Base-by-base conservation (phyloP, 2,888 invertebrate species). In the Stenotaenia linearis region DNA sequence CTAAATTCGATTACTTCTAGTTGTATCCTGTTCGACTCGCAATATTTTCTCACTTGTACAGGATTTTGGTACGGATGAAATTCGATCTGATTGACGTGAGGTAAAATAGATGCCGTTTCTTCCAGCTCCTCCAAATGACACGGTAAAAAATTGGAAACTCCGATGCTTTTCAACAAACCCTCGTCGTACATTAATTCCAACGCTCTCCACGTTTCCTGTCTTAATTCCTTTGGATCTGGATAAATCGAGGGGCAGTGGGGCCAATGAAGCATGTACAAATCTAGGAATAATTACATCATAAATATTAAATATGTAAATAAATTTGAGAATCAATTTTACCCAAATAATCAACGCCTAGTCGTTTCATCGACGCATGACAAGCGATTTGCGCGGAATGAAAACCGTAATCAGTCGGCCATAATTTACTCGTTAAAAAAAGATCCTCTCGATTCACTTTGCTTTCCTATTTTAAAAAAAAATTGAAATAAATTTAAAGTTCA, bases 401-500 rank as follows among this genome's bases (percentile, higher is more conserved):
- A 18, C 86, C 86, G 82, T 85, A 86, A 82, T 86, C 86, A 2
- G 84, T 83, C 12, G 86, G 85, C 86, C 86, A 86, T 50, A 86
- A 83, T 81, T 86, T 86, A 0, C 85, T 84, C 50, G 84, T 84
- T 18, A 86, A 76, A 80, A 86, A 86, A 7, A 86, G 76, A 0
- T 85, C 83, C 61, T 84, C 83, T 69, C 86, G 82, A 4, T 83
- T 82, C 9, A 86, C 82, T 5, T 83, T 83, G 78, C 84, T 84
- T 40, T 83, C 84, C 85, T n/a, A n/a, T 85, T 78, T 21, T 21
- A 77, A 50, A 79, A 28, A 75, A 75, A 56, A 28, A 78, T 78
- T 18, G 23, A 18, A 21, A 56, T n/a, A 18, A 18, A 56, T 15
- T 56, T 50, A 12, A 50, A 18, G 1, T n/a, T n/a, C n/a, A n/a